Evolutionary conservation across 2,797 vertebrate species (phyloP), one percentile per base, ranked within the genome.

Genomic region (Phrynocephalus forsythii): DNA sequence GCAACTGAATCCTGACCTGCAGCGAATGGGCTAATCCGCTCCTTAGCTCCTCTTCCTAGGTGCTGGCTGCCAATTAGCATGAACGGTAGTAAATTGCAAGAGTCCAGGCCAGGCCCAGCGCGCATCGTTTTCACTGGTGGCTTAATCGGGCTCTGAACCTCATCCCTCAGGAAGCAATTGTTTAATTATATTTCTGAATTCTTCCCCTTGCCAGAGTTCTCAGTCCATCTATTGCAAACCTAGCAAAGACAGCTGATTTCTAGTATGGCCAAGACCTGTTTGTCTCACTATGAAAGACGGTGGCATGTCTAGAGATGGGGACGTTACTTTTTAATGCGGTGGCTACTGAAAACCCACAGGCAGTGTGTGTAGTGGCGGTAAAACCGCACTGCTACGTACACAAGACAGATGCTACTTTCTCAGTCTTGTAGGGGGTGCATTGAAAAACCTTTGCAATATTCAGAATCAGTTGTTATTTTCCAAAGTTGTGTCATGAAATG

Each of bases 81-180:
- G 38, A 67, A 67, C 56, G 18, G 71, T 75, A 82, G 71, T 56
- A 87, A 87, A 82, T 82, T 82, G 38, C 71, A 75, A 66, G 28
- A 66, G 38, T 52, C 28, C 11, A 13, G 16, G 79, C n/a, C 8
- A 63, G 79, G 38, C 33, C 38, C 71, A 67, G 56, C 20, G 16
- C 82, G 33, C 56, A 63, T 86, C 60, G 50, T 82, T 75, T 87
- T 75, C 69, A 66, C 56, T 20, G 56, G 38, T 48, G 56, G 71
- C 79, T 82, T 87, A 82, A 82, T 66, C 56, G 38, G 69, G 79
- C 72, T 81, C 50, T 44, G 85, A 86, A 81, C 85, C 52, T 48
- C 28, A 30, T 81, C 85, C 69, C 79, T 4, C 10, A 50, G 85
- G 79, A 80, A 33, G 26, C 63, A 33, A 44, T 73, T 48, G 52